phyloP scores from a whole-genome alignment of 2,888 invertebrate genomes.

The Drepana falcataria region DNA sequence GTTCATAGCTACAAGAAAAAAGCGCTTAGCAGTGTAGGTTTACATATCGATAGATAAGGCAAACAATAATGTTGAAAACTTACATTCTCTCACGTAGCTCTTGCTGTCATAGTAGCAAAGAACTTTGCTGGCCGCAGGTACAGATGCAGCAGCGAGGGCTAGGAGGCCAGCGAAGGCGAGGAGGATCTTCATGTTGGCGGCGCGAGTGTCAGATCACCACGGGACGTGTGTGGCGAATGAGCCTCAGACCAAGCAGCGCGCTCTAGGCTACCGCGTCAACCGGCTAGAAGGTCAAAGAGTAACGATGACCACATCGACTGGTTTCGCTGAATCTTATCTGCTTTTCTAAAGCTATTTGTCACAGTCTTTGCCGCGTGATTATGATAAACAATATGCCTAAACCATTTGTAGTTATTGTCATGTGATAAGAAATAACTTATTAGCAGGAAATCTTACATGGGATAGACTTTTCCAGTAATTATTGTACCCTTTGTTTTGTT shows the following conservation, averaged over 20 bases:
- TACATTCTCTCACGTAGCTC: conserved; percentile 83
- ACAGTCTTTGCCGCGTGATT: neutral
- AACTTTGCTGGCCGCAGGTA: conserved; percentile 75
- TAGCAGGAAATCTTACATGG: too few relatives aligned
- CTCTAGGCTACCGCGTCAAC: conserved; percentile 22
- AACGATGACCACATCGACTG: conserved; percentile 37
- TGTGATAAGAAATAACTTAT: too few relatives aligned
- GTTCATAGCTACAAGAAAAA: conserved; percentile 13
- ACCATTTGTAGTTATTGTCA: too few relatives aligned
- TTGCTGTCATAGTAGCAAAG: conserved; percentile 86
- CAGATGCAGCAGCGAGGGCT: conserved; percentile 50
- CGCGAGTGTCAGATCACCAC: conserved; percentile 50
- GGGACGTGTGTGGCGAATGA: conserved; percentile 58
- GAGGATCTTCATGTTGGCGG: conserved; percentile 45
- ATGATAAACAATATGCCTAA: neutral
- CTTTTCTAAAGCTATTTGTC: conserved; percentile 19
- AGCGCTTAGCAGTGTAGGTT: conserved; percentile 35
- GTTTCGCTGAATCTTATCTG: conserved; percentile 42
- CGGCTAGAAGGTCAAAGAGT: conserved; percentile 47
- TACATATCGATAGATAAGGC: conserved; percentile 3
- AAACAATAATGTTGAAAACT: conserved; percentile 36
- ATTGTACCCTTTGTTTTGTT: too few relatives aligned
- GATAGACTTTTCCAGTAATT: too few relatives aligned
- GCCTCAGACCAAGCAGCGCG: conserved; percentile 22
- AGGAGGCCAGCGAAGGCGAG: conserved; percentile 45